A percentile compares a stretch with the other conserved stretches of the same genome.
Evolutionary conservation across 2,888 invertebrate species (phyloP).

Genomic region (Amblyjoppa proteus): DNA sequence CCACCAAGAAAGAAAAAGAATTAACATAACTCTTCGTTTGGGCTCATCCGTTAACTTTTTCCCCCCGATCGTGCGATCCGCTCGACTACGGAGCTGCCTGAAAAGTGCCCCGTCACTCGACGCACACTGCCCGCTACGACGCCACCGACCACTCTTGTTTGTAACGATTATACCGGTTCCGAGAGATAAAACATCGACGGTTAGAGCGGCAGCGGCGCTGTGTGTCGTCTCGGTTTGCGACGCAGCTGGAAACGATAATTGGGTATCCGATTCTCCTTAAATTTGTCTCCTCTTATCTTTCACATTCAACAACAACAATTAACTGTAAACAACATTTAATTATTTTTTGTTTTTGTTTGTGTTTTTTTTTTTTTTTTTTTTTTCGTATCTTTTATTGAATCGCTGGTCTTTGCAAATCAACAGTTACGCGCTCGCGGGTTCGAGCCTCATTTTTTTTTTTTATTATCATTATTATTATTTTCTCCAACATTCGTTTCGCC

Average conservation of each 20-base stretch:
- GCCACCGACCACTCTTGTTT: neutral
- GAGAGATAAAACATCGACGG: neutral
- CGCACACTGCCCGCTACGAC: neutral
- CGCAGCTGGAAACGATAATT: constrained; percentile 23
- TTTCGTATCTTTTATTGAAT: constrained; percentile 76
- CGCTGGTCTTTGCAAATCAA: constrained; percentile 76
- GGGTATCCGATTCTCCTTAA: neutral
- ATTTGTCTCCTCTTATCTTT: no score
- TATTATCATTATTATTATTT: constrained; percentile 8
- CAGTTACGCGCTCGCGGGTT: constrained; percentile 67
- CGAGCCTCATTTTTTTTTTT: constrained; percentile 66
- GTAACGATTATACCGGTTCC: constrained; percentile 8
- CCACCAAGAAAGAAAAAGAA: neutral
- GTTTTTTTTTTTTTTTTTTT: neutral
- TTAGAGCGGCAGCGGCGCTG: neutral
- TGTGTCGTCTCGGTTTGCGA: neutral
- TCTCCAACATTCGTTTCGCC: constrained; percentile 8
- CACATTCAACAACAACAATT: neutral
- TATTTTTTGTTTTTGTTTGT: constrained; percentile 69
- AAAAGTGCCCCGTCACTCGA: constrained; percentile 11
- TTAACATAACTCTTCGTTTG: neutral
- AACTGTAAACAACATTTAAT: constrained; percentile 50
- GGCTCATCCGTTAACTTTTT: neutral
- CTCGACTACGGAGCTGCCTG: neutral
- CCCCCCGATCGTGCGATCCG: neutral